phyloP scores from a whole-genome alignment of 2,797 vertebrate species.

The Sylvilagus floridanus region DNA sequence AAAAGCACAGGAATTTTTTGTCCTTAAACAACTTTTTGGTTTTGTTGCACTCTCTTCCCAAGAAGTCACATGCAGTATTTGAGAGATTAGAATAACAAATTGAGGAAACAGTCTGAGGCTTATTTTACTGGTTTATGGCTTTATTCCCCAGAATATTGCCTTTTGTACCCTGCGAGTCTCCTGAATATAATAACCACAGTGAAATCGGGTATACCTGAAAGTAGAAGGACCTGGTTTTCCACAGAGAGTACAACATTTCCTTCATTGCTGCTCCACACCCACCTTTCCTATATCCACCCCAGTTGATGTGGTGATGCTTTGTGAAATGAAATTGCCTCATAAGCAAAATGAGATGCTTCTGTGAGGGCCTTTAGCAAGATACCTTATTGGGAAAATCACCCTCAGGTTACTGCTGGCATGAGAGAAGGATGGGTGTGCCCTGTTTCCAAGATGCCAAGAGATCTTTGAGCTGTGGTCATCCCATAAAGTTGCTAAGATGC shows the following conservation, averaged over 20 bases:
- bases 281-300: conserved; percentile 4
- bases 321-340: conserved; percentile 25
- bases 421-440: background rate
- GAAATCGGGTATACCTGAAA: conserved; percentile 21
- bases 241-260: background rate
- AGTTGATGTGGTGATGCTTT: background rate
- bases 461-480: background rate
- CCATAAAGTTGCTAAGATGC: background rate
- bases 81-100: conserved; percentile 47
- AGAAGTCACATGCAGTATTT: background rate
- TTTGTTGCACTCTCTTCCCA: background rate
- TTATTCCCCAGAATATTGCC: background rate
- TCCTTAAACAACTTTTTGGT: background rate
- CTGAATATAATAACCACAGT: conserved; percentile 21
- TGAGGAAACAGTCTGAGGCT: background rate
- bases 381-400: background rate
- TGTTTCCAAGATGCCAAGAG: background rate
- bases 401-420: background rate
- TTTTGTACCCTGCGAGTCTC: conserved; percentile 28
- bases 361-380: background rate
- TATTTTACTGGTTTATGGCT: conserved; percentile 43
- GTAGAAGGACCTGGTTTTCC: conserved; percentile 50
- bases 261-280: background rate
- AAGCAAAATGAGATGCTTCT: background rate
- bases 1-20: background rate